phyloP scores from a whole-genome alignment of 2,797 vertebrate genomes.

The Myotis myotis region DNA sequence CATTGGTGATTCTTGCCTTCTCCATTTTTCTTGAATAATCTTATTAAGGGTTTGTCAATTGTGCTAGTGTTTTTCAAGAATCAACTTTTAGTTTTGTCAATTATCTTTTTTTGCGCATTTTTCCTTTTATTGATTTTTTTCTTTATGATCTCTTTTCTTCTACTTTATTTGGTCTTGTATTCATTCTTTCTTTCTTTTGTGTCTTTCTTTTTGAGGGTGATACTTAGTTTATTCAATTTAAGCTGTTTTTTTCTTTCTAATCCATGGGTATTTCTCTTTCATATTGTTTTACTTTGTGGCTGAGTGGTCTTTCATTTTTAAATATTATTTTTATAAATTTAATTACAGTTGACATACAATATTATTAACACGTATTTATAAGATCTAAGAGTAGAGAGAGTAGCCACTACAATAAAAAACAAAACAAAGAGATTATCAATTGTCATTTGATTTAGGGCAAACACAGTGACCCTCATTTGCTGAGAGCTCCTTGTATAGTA shows the following conservation, averaged over 20 bases:
- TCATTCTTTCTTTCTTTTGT: neutral
- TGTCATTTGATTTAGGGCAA: neutral
- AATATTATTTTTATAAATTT: neutral
- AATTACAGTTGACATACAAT: neutral
- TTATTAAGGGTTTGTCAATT: neutral
- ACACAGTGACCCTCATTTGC: neutral
- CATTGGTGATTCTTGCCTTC: neutral
- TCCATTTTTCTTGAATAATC: neutral
- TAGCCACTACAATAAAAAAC: neutral
- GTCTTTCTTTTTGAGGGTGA: neutral
- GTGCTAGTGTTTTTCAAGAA: neutral
- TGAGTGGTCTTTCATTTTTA: neutral
- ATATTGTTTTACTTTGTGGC: neutral
- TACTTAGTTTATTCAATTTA: neutral
- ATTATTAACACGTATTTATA: neutral
- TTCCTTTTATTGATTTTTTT: neutral
- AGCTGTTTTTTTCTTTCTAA: neutral
- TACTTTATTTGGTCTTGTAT: neutral
- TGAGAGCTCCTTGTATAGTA: neutral
- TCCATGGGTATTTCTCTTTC: neutral
- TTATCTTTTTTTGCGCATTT: neutral
- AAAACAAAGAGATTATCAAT: neutral
- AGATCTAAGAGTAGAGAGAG: neutral
- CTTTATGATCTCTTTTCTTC: neutral
- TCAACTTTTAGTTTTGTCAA: neutral